Percentiles rank a stretch among this genome's conserved stretches.
Conservation (phyloP, 1,140 invertebrate genomes). For the Aphelenchoides avenae region DNA sequence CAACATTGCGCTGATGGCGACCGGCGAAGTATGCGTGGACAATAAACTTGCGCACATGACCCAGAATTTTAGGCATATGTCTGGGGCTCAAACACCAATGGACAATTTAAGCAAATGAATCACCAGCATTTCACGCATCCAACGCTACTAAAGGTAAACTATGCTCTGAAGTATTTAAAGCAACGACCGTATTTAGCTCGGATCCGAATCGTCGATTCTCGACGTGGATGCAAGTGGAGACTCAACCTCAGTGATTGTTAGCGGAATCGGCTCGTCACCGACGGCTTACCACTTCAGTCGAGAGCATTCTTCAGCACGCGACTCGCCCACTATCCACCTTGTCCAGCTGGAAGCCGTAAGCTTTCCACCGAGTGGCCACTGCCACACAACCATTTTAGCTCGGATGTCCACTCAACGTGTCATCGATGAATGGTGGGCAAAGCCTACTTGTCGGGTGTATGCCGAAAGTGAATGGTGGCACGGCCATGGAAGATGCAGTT, state of each 20-base stretch:
- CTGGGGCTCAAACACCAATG: constrained; percentile 22
- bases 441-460: too few species aligned
- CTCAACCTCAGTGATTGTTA: constrained; percentile 1
- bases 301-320: neutral
- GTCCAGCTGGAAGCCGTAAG: too few species aligned
- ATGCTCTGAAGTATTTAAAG: constrained; percentile 8
- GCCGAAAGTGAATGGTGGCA: too few species aligned
- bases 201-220: constrained; percentile 2
- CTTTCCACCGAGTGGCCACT: too few species aligned
- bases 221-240: neutral
- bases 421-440: too few species aligned
- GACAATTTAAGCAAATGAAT: constrained; percentile 26
- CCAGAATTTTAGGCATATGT: constrained; percentile 22
- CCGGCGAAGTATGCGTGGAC: constrained; percentile 13
- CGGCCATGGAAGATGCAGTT: too few species aligned
- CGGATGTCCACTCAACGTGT: too few species aligned
- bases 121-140: constrained; percentile 17
- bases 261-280: neutral
- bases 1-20: constrained; percentile 12
- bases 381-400: too few species aligned
- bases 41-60: neutral
- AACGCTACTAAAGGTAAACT: constrained; percentile 21
- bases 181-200: neutral
- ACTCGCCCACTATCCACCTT: constrained; percentile 5
- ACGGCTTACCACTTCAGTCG: constrained; percentile 5